phyloP scores from a whole-genome alignment of 2,888 invertebrate species.

The Adineta ricciae region DNA sequence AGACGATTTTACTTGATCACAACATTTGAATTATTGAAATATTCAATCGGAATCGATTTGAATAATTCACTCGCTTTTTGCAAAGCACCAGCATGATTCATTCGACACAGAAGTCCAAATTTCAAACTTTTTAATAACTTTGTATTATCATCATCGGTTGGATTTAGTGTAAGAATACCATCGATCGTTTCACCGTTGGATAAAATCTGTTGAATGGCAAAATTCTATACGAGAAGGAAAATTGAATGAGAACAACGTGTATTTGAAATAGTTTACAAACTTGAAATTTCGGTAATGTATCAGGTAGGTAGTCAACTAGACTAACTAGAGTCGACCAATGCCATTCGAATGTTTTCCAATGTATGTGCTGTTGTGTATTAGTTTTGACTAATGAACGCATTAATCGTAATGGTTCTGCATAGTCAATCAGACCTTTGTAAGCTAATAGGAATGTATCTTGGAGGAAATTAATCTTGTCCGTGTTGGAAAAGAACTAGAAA shows the following conservation, averaged over 20 bases:
- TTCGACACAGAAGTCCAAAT: constrained; percentile 15
- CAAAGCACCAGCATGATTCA: constrained; percentile 19
- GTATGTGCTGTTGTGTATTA: constrained; percentile 12
- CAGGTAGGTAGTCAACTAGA: neutral
- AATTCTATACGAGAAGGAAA: neutral
- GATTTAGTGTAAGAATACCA: no score
- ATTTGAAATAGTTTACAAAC: no score
- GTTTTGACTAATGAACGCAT: neutral
- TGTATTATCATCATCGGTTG: no score
- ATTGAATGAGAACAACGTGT: no score
- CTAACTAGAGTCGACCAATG: constrained; percentile 24
- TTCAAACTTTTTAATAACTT: neutral
- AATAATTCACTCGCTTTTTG: constrained; percentile 23
- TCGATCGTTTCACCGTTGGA: no score
- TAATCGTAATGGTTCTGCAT: neutral
- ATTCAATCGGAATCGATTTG: neutral
- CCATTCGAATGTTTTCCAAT: constrained; percentile 32
- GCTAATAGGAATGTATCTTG: constrained; percentile 24
- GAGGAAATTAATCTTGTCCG: constrained; percentile 20
- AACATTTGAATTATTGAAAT: constrained; percentile 26
- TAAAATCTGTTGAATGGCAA: neutral
- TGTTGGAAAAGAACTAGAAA: no score
- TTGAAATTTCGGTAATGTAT: neutral
- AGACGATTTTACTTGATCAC: neutral
- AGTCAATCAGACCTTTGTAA: constrained; percentile 20